Percentiles rank a stretch among this genome's conserved stretches.
Conservation (phyloP, 2,888 invertebrate species). For the Drosophila paracracens region DNA sequence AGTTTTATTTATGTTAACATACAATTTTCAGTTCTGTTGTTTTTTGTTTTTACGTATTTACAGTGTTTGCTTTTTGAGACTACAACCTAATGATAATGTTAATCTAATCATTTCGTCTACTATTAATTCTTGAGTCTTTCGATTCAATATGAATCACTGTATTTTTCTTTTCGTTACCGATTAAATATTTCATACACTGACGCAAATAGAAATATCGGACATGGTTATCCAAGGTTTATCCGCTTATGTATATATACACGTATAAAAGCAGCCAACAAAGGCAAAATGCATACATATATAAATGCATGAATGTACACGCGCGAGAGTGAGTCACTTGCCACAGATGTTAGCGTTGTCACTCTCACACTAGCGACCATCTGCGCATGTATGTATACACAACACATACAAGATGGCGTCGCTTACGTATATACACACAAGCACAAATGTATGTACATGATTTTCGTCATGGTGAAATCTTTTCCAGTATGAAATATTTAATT, state of each 20-base stretch:
- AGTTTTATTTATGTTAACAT: conserved; percentile 66
- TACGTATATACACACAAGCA: conserved; percentile 19
- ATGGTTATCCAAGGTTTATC: conserved; percentile 41
- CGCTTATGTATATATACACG: conserved; percentile 29
- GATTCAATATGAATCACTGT: conserved; percentile 82
- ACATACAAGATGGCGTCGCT: conserved; percentile 58
- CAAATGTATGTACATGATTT: conserved; percentile 26
- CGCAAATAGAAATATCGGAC: conserved; percentile 50
- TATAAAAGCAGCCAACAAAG: conserved; percentile 42
- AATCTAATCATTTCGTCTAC: conserved; percentile 21
- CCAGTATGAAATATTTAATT: conserved; percentile 26
- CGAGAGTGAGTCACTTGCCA: conserved; percentile 2
- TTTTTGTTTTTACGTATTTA: conserved; percentile 39
- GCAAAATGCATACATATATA: conserved; percentile 1
- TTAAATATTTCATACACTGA: conserved; percentile 41
- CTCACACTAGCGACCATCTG: conserved; percentile 19
- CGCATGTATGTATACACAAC: conserved; percentile 27
- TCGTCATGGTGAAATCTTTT: conserved; percentile 25
- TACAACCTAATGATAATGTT: conserved; percentile 25
- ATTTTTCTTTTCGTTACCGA: conserved; percentile 13
- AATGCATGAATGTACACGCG: background rate
- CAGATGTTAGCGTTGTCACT: conserved; percentile 15
- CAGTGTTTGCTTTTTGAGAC: conserved; percentile 26
- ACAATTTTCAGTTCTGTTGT: conserved; percentile 63
- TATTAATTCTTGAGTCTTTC: conserved; percentile 13